A percentile compares a stretch with the other conserved stretches of the same genome.
Conservation (phyloP, 2,113 vertebrate species). For the Paradisaea rubra region DNA sequence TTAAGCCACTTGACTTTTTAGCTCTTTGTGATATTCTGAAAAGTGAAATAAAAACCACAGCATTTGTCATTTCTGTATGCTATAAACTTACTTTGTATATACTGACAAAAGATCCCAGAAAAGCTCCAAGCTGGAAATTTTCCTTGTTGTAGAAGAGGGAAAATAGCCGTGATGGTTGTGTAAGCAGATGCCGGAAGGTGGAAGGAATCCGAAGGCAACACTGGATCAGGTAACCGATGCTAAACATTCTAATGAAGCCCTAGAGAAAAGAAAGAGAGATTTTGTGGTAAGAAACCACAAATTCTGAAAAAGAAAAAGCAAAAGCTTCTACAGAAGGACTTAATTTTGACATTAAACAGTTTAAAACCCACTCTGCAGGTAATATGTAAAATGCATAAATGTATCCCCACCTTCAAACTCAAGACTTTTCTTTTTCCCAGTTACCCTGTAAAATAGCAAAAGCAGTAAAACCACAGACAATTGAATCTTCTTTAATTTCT, state of each 20-base stretch:
- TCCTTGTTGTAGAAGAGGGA: slow-evolving; percentile 98
- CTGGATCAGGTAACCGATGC: slow-evolving; percentile 95
- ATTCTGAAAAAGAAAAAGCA: background rate
- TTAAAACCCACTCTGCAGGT: background rate
- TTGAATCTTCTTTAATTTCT: background rate
- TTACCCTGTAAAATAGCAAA: background rate
- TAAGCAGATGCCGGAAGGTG: slow-evolving; percentile 88
- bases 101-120: slow-evolving; percentile 96
- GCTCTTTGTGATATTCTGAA: background rate
- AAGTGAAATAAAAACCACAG: background rate
- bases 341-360: background rate
- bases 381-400: background rate
- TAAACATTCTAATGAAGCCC: slow-evolving; percentile 98
- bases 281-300: background rate
- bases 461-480: background rate
- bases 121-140: slow-evolving; percentile 95
- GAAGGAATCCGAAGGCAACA: slow-evolving; percentile 95
- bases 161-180: slow-evolving; percentile 87
- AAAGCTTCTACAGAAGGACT: background rate
- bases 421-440: background rate
- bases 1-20: background rate
- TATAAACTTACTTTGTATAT: slow-evolving; percentile 91
- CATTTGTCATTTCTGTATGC: background rate
- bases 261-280: slow-evolving; percentile 48
- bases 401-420: background rate